These are phyloP conservation scores for Montipora cactus DNA, from an alignment of 64 coral and sea anemone genomes.

Conservation along the genomic window DNA sequence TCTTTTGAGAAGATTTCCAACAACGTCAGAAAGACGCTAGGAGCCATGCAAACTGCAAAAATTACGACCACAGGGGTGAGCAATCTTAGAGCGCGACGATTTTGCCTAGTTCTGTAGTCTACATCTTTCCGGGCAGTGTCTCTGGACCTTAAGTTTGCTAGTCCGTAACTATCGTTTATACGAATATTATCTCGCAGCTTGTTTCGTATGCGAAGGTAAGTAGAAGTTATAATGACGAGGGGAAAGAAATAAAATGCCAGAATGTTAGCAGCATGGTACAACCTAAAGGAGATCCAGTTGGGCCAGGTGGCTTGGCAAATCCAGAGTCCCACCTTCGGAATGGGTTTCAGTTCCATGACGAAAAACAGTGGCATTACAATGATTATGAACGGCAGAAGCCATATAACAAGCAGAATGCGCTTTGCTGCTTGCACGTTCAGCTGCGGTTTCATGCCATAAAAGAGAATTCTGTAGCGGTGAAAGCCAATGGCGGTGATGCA, in stretches of 20 bases:
- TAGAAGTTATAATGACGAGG: constrained; percentile 52
- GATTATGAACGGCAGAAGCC: constrained; percentile 60
- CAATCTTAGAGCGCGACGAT: constrained; percentile 66
- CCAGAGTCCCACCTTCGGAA: not conserved
- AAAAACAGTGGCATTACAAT: constrained; percentile 74
- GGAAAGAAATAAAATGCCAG: constrained; percentile 64
- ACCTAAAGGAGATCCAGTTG: constrained; percentile 4
- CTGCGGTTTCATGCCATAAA: constrained; percentile 72
- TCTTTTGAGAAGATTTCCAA: not conserved
- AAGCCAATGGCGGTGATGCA: constrained; percentile 81
- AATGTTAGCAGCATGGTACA: not conserved
- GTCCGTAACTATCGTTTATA: constrained; percentile 34
- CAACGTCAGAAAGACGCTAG: not conserved
- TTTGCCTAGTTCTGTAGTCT: constrained; percentile 43
- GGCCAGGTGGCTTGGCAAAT: constrained; percentile 54
- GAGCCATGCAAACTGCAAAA: constrained; percentile 68
- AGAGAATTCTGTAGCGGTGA: constrained; percentile 86
- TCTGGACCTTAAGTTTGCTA: not conserved
- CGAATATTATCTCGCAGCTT: constrained; percentile 44
- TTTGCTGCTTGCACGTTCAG: constrained; percentile 57
- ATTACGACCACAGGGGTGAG: constrained; percentile 63
- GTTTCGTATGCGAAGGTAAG: constrained; percentile 64
- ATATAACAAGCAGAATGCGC: constrained; percentile 73
- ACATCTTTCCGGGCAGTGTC: not conserved
- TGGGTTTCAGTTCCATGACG: constrained; percentile 63